A percentile compares a stretch with the other conserved stretches of the same genome.
Conservation (phyloP, 2,113 vertebrate species). For the Arvicanthis niloticus region DNA sequence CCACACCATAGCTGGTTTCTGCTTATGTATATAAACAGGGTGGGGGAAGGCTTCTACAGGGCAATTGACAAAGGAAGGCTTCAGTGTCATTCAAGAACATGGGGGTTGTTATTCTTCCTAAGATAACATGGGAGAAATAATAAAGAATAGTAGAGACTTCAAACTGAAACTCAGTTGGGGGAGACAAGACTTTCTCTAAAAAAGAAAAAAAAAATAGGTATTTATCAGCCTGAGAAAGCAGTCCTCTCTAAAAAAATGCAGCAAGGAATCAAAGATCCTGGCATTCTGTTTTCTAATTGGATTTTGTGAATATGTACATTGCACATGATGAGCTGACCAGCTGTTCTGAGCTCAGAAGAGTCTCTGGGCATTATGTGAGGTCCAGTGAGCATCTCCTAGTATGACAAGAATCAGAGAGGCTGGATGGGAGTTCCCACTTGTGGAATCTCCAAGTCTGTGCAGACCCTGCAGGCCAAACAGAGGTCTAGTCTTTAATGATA, state of each 20-base stretch:
- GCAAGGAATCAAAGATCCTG: neutral
- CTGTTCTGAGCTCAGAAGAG: neutral
- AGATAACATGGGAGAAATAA: neutral
- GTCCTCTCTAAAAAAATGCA: neutral
- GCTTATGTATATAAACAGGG: constrained; percentile 69
- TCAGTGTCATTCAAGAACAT: neutral
- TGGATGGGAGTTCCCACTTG: neutral
- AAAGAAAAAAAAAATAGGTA: neutral
- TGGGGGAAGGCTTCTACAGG: constrained; percentile 20
- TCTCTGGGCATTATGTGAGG: neutral
- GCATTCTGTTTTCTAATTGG: neutral
- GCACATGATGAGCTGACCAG: neutral
- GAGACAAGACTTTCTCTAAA: neutral
- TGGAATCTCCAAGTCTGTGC: neutral
- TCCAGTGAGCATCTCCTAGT: neutral
- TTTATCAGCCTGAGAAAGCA: constrained; percentile 3
- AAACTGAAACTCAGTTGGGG: neutral
- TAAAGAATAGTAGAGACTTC: neutral
- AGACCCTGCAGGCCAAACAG: constrained; percentile 37
- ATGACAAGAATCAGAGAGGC: neutral
- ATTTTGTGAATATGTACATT: neutral
- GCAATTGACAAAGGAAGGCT: constrained; percentile 6
- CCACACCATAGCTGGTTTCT: constrained; percentile 75
- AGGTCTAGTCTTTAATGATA: constrained; percentile 63
- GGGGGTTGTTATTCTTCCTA: neutral